A percentile compares a stretch with the other conserved stretches of the same genome.
These are phyloP conservation scores for Apis laboriosa DNA, from an alignment of 1,140 invertebrate genomes.

Conservation along the genomic window DNA sequence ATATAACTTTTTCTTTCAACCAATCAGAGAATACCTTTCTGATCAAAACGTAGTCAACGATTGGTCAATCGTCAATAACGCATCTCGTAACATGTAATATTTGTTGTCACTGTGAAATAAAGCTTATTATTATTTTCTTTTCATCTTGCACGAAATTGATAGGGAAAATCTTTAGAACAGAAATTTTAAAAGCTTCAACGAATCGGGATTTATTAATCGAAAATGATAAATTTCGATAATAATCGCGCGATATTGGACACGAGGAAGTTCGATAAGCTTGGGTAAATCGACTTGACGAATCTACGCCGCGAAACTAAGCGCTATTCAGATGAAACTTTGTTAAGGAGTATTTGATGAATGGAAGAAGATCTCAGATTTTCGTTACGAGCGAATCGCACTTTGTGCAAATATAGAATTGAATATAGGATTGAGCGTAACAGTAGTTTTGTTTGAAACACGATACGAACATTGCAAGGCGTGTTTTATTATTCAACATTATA, in stretches of 20 bases:
- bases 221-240: conserved; percentile 21
- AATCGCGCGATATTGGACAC: not conserved
- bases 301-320: not conserved
- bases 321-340: not conserved
- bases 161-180: not conserved
- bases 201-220: not conserved
- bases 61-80: too few species aligned
- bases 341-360: conserved; percentile 12
- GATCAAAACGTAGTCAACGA: too few species aligned
- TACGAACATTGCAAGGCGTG: too few species aligned
- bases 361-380: not conserved
- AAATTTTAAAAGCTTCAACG: not conserved
- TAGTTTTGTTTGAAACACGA: too few species aligned
- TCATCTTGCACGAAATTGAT: not conserved
- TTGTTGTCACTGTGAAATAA: too few species aligned
- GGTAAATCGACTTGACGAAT: conserved; percentile 10
- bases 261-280: not conserved
- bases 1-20: too few species aligned
- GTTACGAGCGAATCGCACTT: not conserved
- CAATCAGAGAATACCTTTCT: too few species aligned
- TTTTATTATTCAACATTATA: too few species aligned
- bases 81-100: too few species aligned
- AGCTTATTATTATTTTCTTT: too few species aligned
- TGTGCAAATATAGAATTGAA: not conserved
- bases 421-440: too few species aligned